phyloP scores from a whole-genome alignment of 2,797 vertebrate genomes.

The Varecia variegata region DNA sequence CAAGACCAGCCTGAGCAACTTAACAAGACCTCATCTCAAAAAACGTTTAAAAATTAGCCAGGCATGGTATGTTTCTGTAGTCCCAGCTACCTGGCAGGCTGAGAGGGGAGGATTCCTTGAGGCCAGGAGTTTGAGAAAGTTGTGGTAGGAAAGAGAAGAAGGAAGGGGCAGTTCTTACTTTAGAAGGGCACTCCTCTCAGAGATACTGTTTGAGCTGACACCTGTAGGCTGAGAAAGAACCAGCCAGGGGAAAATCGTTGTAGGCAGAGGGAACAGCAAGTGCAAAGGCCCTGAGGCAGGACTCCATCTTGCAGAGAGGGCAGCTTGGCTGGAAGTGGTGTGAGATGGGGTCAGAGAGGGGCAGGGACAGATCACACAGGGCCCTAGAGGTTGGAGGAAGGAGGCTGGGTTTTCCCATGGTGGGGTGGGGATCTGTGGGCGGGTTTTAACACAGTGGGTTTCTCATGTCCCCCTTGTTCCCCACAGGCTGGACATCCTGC shows the following conservation, averaged over 20 bases:
- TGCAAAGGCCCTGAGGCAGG: background rate
- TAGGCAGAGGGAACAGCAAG: background rate
- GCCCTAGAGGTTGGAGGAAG: too few species aligned
- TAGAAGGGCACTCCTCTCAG: background rate
- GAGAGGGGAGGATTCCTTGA: too few species aligned
- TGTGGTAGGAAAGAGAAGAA: background rate
- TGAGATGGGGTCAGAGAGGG: background rate
- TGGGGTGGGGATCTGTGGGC: background rate
- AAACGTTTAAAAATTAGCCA: too few species aligned
- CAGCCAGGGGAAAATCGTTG: background rate
- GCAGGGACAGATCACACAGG: background rate
- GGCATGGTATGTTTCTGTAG: too few species aligned
- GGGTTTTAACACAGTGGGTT: background rate
- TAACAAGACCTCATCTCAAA: too few species aligned
- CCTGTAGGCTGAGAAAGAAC: background rate
- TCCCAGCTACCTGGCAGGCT: too few species aligned
- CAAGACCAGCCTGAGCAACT: too few species aligned
- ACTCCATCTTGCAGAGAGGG: background rate
- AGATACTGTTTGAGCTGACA: background rate
- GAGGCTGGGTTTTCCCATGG: background rate
- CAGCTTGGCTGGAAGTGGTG: background rate
- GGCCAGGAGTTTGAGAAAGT: too few species aligned
- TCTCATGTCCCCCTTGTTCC: background rate
- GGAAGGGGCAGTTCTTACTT: background rate
- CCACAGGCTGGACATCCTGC: constrained; percentile 90